Evolutionary conservation across 2,113 vertebrate species (phyloP), one percentile per base, ranked within the genome.

Genomic region (Rhagologus leucostigma): DNA sequence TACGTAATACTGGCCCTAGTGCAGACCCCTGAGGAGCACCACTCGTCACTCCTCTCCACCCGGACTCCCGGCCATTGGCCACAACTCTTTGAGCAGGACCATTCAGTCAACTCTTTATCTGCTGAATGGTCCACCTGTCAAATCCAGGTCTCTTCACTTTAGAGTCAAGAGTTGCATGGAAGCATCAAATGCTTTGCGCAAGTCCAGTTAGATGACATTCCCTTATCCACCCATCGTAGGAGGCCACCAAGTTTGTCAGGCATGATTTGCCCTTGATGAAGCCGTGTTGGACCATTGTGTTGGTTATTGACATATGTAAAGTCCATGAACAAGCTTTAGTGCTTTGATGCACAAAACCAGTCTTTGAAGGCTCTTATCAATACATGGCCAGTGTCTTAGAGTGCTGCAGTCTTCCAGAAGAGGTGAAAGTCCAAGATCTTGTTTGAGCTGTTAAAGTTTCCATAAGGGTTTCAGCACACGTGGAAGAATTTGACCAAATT

Each of bases 1-100:
- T 19, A 1, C 0, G 0, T 20, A 9, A 39, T 10, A 2, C 55
- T 39, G 46, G 19, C n/a, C 46, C 41, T 18, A 11, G 29, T 69
- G 47, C 74, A 69, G 39, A 46, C 5, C 29, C n/a, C 18, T 1
- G 1, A 5, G n/a, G 33, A 35, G n/a, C 73, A n/a, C 23, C 47
- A 7, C 23, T 39, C 6, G 0, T 39, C 74, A 9, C 19, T 78
- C 16, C 16, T 46, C 55, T 62, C 55, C 39, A 53, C 18, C 29
- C 20, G 5, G 29, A 24, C 47, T 41, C 65, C 13, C 0, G 1
- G 49, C 41, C 75, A 49, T 3, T 30, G 56, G 11, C 41, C n/a
- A 55, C 30, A 47, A 4, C 10, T 78, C 49, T 55, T 9, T 11
- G 13, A 55, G 24, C 49, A 53, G 19, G 16, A 70, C 9, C 56